Base-by-base conservation (phyloP, 2,888 invertebrate species). In the Matsumyia berberina region DNA sequence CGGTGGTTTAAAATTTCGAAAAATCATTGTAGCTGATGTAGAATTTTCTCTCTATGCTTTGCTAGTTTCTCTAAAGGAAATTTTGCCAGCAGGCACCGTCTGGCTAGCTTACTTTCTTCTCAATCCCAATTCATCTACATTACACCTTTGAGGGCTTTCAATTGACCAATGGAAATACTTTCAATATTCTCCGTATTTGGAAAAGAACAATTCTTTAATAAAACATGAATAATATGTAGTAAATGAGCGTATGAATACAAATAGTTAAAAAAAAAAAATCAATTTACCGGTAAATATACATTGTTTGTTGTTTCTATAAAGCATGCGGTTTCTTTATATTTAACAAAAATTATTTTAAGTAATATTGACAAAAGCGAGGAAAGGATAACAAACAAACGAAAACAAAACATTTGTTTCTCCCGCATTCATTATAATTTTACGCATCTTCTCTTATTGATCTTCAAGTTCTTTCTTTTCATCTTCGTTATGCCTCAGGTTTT, bases 201-300 rank as follows among this genome's bases (percentile, higher is more conserved):
- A 58, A 46, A 15, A 29, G 31, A 67, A 39, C 49, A 46, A 35
- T 17, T 49, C 49, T 37, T 70, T 37, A 58, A 70, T 70, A 62
- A 72, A 72, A 60, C 60, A 51, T 42, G 49, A 67, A 67, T 62
- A 66, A 42, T 53, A 64, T 53, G 53, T 44, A 51, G 51, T 58
- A 35, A 58, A 44, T 37, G 60, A 37, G 4, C 4, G 24, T 42
- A 62, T 64, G 55, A 53, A 57, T 62, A 74, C 57, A 74, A 57
- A 74, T 62, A n/a, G 55, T 35, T 35, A 29, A 17, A 64, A 29
- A 39, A 57, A 44, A 33, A 57, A 55, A 39, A 12, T 12, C n/a
- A 39, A 44, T 57, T 49, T 15, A n/a, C 29, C 55, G 44, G 31
- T 46, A 31, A 64, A 66, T 58, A 24, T 66, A 66, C 49, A 58